These are phyloP conservation scores for Drosophila tristis DNA, from an alignment of 1,140 invertebrate genomes.

Conservation along the genomic window DNA sequence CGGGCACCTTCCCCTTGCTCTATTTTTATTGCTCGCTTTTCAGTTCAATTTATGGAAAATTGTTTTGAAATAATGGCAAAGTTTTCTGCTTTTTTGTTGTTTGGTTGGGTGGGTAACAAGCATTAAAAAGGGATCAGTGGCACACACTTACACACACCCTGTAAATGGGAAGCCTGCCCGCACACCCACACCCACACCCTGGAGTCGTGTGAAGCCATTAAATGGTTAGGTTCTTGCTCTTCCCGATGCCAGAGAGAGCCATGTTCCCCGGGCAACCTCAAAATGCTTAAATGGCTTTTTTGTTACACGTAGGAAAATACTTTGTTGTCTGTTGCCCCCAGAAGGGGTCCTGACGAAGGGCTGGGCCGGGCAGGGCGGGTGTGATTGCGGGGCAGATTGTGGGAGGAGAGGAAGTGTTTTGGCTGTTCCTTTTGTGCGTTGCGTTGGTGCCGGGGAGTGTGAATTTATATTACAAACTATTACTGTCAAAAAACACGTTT, in stretches of 20 bases:
- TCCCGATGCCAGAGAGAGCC: too few species aligned
- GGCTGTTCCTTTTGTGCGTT: conserved; percentile 56
- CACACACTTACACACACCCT: conserved; percentile 10
- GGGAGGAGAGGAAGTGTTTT: conserved; percentile 2
- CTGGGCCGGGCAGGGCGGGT: not conserved
- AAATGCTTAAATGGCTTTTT: conserved; percentile 83
- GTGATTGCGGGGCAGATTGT: not conserved
- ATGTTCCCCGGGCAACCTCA: conserved; percentile 60
- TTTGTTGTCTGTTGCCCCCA: conserved; percentile 65
- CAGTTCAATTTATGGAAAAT: conserved; percentile 79
- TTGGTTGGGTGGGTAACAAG: conserved; percentile 46
- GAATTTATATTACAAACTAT: conserved; percentile 83
- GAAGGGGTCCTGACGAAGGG: not conserved
- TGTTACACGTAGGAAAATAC: conserved; percentile 82
- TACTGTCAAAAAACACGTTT: conserved; percentile 83
- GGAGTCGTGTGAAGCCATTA: conserved; percentile 64
- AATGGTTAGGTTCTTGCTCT: conserved; percentile 66
- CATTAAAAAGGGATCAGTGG: conserved; percentile 77
- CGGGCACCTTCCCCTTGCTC: not conserved
- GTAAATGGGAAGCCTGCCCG: not conserved
- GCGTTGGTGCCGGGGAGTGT: conserved; percentile 69
- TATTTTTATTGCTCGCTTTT: conserved; percentile 31
- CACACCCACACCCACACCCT: conserved; percentile 10
- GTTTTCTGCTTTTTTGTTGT: conserved; percentile 34
- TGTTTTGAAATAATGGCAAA: conserved; percentile 79